These are phyloP conservation scores for Cherax quadricarinatus DNA, from an alignment of 1,140 invertebrate species.

Conservation along the genomic window DNA sequence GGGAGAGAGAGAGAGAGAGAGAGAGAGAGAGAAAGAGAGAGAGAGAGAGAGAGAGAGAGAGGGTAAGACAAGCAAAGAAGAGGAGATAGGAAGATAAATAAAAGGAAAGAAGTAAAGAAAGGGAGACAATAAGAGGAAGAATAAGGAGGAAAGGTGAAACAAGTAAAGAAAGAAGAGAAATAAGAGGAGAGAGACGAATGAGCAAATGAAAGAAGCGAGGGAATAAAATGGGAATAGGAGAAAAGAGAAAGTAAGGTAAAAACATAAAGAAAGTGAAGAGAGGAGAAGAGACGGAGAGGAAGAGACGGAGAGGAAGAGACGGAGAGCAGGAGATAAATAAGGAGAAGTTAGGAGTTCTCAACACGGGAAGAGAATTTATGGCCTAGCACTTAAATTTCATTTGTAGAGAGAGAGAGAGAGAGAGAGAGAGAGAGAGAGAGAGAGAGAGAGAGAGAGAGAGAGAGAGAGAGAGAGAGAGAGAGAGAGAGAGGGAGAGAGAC, in stretches of 20 bases:
- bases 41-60: too few species aligned
- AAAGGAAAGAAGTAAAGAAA: too few species aligned
- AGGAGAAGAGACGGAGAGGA: neutral
- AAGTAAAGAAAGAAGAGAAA: neutral
- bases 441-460: constrained; percentile 2
- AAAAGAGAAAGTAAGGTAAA: too few species aligned
- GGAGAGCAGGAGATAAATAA: constrained; percentile 8
- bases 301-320: neutral
- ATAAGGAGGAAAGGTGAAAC: too few species aligned
- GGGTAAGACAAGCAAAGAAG: too few species aligned
- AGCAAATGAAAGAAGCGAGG: neutral
- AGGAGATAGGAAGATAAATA: too few species aligned
- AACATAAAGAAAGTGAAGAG: neutral
- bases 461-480: constrained; percentile 18
- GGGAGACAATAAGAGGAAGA: too few species aligned
- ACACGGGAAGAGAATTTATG: neutral
- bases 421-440: neutral
- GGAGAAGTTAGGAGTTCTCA: neutral
- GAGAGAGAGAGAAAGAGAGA: too few species aligned
- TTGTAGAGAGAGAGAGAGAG: neutral
- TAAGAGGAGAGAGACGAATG: neutral
- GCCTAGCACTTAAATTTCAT: neutral
- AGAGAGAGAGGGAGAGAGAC: neutral
- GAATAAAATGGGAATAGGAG: neutral
- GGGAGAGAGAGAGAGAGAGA: too few species aligned